A percentile compares a stretch with the other conserved stretches of the same genome.
These are phyloP conservation scores for Ochlodes sylvanus DNA, from an alignment of 2,888 invertebrate genomes.

Conservation along the genomic window DNA sequence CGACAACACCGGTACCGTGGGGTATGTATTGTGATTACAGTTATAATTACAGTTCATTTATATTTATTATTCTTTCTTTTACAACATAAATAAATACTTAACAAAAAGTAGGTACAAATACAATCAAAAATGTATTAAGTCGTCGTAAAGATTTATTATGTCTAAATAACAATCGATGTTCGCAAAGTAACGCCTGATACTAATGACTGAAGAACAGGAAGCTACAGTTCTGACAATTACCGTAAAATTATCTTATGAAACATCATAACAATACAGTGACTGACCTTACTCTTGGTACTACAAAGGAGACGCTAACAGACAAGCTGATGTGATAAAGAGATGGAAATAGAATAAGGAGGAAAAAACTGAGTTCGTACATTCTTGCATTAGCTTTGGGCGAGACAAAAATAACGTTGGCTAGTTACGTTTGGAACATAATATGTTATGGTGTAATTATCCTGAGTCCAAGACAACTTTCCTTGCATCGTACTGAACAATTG, in stretches of 20 bases:
- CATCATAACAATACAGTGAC: neutral
- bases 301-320: conserved; percentile 6
- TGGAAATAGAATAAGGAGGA: conserved; percentile 15
- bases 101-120: too few relatives aligned
- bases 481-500: too few relatives aligned
- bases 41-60: too few relatives aligned
- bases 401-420: neutral
- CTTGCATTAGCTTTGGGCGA: conserved; percentile 4
- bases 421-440: neutral
- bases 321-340: conserved; percentile 18
- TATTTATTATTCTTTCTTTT: too few relatives aligned
- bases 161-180: too few relatives aligned
- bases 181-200: too few relatives aligned
- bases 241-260: neutral
- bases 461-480: too few relatives aligned
- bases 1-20: conserved; percentile 89
- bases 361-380: conserved; percentile 11
- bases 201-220: neutral
- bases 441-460: too few relatives aligned
- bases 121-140: too few relatives aligned
- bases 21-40: conserved; percentile 82
- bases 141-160: too few relatives aligned
- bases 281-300: conserved; percentile 2
- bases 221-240: neutral
- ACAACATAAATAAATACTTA: too few relatives aligned